Base-by-base conservation (phyloP, 2,113 vertebrate species). In the Dromiciops gliroides region DNA sequence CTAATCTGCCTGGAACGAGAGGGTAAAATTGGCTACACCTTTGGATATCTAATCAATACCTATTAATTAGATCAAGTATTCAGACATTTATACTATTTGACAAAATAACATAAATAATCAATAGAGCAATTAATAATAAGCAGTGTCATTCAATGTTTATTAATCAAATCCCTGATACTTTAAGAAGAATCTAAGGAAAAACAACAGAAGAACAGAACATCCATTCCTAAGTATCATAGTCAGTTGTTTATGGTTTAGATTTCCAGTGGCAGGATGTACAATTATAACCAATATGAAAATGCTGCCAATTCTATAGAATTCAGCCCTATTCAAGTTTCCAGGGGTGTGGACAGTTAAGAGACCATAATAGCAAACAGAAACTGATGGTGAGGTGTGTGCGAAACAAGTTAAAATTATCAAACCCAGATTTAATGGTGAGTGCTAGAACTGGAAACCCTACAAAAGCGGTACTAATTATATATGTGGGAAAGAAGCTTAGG, bases 351-450 rank as follows among this genome's bases (percentile, higher is more conserved):
- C n/a, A 10, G 2, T n/a, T 53, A 22, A 19, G 37, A 44, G 47
- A 44, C 75, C 50, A 11, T 24, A 0, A 44, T 48, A 51, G 51
- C n/a, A 37, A 49, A 53, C 0, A 91, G 88, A 12, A 83, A 37
- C 10, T 0, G 3, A 2, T 10, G 3, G 49, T 8, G 8, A 9
- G 0, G 50, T 47, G 19, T 37, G 9, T 0, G 92, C 3, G 10
- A 24, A 48, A 8, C 0, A 2, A 90, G 12, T 25, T 2, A 8
- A 44, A 28, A 14, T 0, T 3, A 8, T 25, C 44, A 3, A 0
- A 2, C 47, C 0, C 0, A 11, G 0, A n/a, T 49, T 44, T 49
- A 2, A 28, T 28, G 0, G 4, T 37, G 67, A 48, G 7, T 1
- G 8, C 23, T 19, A 37, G 3, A 2, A 28, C 60, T 11, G 3